Evolutionary conservation across 2,888 invertebrate species (phyloP).

Genomic region (Orchesellides sinensis): DNA sequence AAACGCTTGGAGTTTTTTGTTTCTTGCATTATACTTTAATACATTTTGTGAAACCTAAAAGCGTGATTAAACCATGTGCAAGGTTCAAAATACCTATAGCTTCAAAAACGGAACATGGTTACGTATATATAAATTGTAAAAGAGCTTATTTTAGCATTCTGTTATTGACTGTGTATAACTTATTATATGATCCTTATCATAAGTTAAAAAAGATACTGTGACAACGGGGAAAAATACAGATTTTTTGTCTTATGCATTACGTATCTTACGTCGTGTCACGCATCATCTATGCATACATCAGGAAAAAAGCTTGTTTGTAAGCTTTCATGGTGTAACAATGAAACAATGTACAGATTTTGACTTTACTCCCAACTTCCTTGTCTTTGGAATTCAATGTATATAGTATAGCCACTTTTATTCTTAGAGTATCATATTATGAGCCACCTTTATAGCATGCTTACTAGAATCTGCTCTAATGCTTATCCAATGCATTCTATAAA

Average conservation of each 20-base stretch:
- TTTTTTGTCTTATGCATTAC: not conserved
- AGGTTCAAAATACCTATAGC: not conserved
- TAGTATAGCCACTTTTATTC: too few relatives aligned
- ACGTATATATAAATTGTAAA: not conserved
- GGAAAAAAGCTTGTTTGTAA: not conserved
- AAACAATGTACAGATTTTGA: not conserved
- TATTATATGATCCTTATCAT: too few relatives aligned
- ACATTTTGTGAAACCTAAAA: conserved; percentile 27
- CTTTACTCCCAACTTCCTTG: not conserved
- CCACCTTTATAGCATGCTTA: not conserved
- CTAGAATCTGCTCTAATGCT: too few relatives aligned
- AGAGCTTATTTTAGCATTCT: too few relatives aligned
- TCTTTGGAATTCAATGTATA: not conserved
- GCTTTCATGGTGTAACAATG: not conserved
- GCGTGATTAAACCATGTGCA: conserved; percentile 40
- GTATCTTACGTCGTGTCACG: not conserved
- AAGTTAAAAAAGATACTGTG: too few relatives aligned
- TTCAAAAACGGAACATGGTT: not conserved
- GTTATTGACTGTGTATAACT: too few relatives aligned
- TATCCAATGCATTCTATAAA: not conserved
- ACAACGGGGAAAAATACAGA: too few relatives aligned
- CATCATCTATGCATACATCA: conserved; percentile 17
- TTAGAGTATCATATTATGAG: too few relatives aligned
- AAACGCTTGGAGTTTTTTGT: not conserved
- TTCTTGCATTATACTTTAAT: conserved; percentile 11